Evolutionary conservation across 2,113 vertebrate species (phyloP), one percentile per base, ranked within the genome.

Genomic region (Cynoglossus semilaevis): DNA sequence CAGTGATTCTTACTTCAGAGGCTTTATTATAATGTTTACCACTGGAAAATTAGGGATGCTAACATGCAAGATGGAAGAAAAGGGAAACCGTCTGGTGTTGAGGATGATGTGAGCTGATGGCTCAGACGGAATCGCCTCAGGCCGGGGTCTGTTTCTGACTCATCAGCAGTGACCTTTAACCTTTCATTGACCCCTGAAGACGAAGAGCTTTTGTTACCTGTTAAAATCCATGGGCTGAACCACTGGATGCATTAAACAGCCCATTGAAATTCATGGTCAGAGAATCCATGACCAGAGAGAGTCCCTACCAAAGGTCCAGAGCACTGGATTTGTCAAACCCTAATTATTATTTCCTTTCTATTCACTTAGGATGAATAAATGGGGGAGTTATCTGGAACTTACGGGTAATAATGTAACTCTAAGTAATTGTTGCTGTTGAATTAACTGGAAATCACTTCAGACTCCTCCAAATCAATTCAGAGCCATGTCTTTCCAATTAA

Each of bases 1-100:
- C 57, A 19, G 66, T 68, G 56, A 79, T 66, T 81, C 65, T 19
- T 19, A 60, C 66, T 58, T 78, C 57, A 56, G 45, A 52, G 13
- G 38, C 60, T 60, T 49, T 36, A 53, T 65, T 36, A 53, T 65
- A 58, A 63, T 44, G 15, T 61, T 66, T n/a, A 71, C 43, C 16
- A 8, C 38, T 16, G 58, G 17, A 40, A 13, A 62, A 51, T 12
- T 37, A 12, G 47, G 51, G 51, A 66, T 18, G 19, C 55, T 67
- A 59, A 70, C 12, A 56, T 40, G 8, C 46, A 40, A 18, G 37
- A 63, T 13, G 55, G 63, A 79, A 57, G 36, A 22, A 18, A 65
- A 60, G 42, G 48, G 67, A 17, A 29, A 4, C n/a, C 5, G 37
- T 22, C 13, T 11, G 6, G 11, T 2, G n/a, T 38, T 42, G 17